Evolutionary conservation across 2,113 vertebrate genomes (phyloP).

Genomic region (Lepus europaeus): DNA sequence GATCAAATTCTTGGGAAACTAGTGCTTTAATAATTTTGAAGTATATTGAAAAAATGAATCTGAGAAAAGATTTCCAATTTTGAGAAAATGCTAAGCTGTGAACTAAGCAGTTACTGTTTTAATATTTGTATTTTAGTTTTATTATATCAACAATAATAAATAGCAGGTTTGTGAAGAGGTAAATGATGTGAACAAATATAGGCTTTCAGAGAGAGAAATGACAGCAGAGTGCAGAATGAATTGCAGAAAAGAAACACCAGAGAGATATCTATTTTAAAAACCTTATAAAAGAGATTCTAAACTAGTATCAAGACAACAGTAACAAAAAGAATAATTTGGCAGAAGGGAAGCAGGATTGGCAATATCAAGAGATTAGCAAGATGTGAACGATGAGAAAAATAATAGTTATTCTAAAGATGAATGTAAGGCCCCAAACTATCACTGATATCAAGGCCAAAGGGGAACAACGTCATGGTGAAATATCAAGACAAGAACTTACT

Average conservation of each 20-base stretch:
- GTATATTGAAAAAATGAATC: neutral
- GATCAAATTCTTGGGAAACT: neutral
- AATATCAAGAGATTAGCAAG: neutral
- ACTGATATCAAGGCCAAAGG: rapidly evolving
- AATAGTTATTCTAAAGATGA: neutral
- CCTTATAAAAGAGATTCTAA: neutral
- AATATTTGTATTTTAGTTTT: neutral
- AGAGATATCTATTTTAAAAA: neutral
- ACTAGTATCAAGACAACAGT: neutral
- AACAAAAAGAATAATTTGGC: neutral
- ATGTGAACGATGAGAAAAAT: neutral
- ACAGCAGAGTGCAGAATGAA: neutral
- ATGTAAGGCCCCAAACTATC: neutral
- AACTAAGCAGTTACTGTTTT: neutral
- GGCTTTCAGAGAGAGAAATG: neutral
- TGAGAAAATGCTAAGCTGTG: neutral
- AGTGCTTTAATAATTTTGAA: neutral
- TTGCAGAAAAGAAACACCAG: neutral
- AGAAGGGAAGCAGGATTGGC: neutral
- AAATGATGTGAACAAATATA: neutral
- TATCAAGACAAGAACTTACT: neutral
- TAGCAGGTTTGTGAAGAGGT: neutral
- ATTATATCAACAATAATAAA: neutral
- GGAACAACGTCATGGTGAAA: neutral
- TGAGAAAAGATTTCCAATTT: neutral